Percentiles rank a stretch among this genome's conserved stretches.
These are phyloP conservation scores for Phalloptychus januarius DNA, from an alignment of 2,797 vertebrate genomes.

Conservation along the genomic window DNA sequence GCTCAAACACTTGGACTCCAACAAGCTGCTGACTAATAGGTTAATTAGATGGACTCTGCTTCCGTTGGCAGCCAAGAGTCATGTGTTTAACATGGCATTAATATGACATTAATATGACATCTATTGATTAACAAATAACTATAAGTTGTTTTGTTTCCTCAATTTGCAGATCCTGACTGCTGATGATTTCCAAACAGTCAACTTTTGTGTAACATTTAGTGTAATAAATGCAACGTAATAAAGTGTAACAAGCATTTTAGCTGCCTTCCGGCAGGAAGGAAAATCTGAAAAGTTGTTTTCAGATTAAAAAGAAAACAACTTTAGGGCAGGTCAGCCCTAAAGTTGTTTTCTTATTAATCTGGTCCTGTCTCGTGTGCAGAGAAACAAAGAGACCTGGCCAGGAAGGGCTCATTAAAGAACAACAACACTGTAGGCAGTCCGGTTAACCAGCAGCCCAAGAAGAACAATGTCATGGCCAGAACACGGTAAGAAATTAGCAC, in stretches of 20 bases:
- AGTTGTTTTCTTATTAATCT: background rate
- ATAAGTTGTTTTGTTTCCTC: background rate
- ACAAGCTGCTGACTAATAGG: background rate
- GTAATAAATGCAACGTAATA: background rate
- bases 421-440: constrained; percentile 90
- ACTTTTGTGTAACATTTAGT: background rate
- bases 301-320: too few relatives aligned
- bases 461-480: constrained; percentile 98
- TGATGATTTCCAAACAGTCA: background rate
- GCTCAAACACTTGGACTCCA: background rate
- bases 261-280: too few relatives aligned
- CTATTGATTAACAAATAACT: background rate
- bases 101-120: too few relatives aligned
- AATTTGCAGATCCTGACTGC: background rate
- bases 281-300: too few relatives aligned
- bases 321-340: too few relatives aligned
- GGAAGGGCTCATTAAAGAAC: constrained; percentile 96
- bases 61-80: background rate
- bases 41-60: background rate
- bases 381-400: constrained; percentile 95
- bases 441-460: constrained; percentile 98
- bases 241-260: background rate
- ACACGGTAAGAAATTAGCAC: constrained; percentile 85
- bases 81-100: background rate
- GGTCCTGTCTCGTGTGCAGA: constrained; percentile 76